These are phyloP conservation scores for Lonchura striata DNA, from an alignment of 2,113 vertebrate species.

Conservation along the genomic window DNA sequence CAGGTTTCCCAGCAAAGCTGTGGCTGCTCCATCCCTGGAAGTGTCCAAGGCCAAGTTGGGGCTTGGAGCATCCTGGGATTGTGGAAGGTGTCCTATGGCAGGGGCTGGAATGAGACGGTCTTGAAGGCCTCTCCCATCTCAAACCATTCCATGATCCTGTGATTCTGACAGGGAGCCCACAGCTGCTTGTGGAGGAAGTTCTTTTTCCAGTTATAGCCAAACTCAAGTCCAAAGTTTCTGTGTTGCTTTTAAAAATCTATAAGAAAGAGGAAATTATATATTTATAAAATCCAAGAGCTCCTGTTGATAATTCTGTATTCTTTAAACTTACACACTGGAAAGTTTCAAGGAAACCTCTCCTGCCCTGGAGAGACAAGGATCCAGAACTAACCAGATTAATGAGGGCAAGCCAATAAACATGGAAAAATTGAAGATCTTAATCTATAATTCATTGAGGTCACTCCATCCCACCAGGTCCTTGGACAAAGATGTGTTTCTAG, in stretches of 20 bases:
- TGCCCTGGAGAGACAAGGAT: neutral
- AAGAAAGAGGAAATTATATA: neutral
- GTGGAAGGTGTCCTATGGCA: neutral
- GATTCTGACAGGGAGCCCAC: neutral
- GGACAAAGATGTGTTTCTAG: neutral
- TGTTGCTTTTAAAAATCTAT: neutral
- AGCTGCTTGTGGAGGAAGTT: neutral
- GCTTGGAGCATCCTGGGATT: neutral
- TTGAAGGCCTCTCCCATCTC: neutral
- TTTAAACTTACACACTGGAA: neutral
- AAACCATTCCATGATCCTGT: neutral
- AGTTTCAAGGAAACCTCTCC: neutral
- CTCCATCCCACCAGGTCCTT: rapidly evolving
- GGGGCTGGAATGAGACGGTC: neutral
- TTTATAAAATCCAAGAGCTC: neutral
- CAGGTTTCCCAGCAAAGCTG: rapidly evolving
- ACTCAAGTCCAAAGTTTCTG: neutral
- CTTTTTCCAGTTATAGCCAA: neutral
- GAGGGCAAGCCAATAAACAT: neutral
- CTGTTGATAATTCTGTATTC: neutral
- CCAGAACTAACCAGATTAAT: neutral
- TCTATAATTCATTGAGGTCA: neutral
- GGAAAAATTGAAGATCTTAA: neutral
- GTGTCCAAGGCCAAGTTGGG: neutral
- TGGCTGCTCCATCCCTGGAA: neutral